Evolutionary conservation across 1,140 invertebrate species (phyloP).

Genomic region (Scaptomyza graminum): DNA sequence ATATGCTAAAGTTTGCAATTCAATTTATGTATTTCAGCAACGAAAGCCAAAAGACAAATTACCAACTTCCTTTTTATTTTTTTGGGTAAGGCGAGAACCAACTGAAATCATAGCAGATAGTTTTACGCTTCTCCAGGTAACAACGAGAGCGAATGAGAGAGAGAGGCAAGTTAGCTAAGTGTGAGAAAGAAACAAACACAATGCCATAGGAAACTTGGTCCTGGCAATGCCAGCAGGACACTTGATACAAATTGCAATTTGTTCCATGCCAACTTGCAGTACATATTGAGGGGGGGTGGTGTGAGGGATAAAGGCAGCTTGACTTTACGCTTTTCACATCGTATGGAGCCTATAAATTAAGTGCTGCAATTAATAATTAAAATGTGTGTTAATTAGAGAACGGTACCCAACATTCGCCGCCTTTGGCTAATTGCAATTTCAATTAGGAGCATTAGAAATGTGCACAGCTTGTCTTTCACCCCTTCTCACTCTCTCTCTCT

Average conservation of each 20-base stretch:
- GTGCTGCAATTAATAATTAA: constrained; percentile 78
- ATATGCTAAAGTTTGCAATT: constrained; percentile 71
- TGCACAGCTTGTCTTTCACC: not conserved
- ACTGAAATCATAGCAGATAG: constrained; percentile 46
- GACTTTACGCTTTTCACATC: not conserved
- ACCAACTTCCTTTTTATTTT: constrained; percentile 46
- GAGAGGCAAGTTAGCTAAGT: too few species aligned
- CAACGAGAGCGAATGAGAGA: not conserved
- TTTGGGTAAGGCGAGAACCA: constrained; percentile 36
- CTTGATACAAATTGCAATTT: constrained; percentile 79
- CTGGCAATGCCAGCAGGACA: constrained; percentile 58
- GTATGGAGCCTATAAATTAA: constrained; percentile 69
- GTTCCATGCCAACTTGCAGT: constrained; percentile 55
- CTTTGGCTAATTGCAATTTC: constrained; percentile 68
- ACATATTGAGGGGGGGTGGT: constrained; percentile 17
- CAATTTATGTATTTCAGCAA: constrained; percentile 55
- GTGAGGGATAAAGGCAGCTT: not conserved
- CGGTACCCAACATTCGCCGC: constrained; percentile 18
- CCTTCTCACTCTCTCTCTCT: not conserved
- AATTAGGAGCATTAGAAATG: constrained; percentile 63
- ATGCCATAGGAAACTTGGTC: constrained; percentile 62
- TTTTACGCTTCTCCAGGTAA: constrained; percentile 43
- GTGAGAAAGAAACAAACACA: constrained; percentile 28
- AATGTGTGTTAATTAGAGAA: constrained; percentile 76
- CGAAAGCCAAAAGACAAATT: constrained; percentile 66